phyloP scores from a whole-genome alignment of 2,797 vertebrate genomes.

The Cirrhinus molitorella region DNA sequence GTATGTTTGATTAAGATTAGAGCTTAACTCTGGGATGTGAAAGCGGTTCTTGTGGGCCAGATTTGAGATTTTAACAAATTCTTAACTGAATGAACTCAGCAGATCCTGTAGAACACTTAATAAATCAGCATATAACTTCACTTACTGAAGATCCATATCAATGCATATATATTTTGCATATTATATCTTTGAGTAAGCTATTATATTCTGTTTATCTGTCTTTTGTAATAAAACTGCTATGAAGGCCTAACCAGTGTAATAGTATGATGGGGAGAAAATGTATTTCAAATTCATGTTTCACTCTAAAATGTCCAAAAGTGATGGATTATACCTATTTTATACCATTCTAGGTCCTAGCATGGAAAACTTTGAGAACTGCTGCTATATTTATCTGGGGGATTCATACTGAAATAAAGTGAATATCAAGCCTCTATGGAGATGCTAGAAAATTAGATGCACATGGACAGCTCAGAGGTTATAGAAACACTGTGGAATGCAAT shows the following conservation, averaged over 20 bases:
- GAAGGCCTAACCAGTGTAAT: not conserved
- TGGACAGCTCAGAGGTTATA: not conserved
- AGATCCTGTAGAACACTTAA: not conserved
- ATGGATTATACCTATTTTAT: not conserved
- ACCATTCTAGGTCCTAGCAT: not conserved
- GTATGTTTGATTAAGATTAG: too few relatives aligned
- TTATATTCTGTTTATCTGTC: not conserved
- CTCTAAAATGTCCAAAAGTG: not conserved
- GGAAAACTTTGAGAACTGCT: not conserved
- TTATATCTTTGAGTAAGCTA: too few relatives aligned
- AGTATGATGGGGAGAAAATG: not conserved
- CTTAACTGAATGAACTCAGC: not conserved
- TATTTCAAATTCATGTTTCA: not conserved
- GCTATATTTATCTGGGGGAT: not conserved
- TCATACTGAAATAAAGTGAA: constrained; percentile 3
- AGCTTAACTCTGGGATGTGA: too few relatives aligned
- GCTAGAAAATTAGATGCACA: constrained; percentile 5
- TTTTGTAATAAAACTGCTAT: not conserved
- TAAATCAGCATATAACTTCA: not conserved
- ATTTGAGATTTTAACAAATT: too few relatives aligned
- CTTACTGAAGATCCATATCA: not conserved
- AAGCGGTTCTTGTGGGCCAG: too few relatives aligned
- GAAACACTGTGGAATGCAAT: not conserved
- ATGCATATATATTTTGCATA: too few relatives aligned
- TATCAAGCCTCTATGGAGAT: not conserved